These are phyloP conservation scores for Periophthalmodon schlosseri DNA, from an alignment of 2,113 vertebrate genomes.

Conservation along the genomic window DNA sequence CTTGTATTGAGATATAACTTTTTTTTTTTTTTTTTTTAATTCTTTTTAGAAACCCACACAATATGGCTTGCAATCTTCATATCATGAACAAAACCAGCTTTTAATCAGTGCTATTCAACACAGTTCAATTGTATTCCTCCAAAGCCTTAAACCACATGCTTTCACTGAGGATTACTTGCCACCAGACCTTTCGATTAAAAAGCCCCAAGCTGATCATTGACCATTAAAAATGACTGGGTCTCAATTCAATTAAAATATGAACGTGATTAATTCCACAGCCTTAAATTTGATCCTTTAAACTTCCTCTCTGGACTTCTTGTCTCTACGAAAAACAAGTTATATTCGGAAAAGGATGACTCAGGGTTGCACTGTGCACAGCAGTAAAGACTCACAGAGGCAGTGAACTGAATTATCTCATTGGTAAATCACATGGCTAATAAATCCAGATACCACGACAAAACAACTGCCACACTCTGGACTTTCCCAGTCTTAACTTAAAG, in stretches of 20 bases:
- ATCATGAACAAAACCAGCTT: background rate
- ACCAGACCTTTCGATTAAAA: too few species aligned
- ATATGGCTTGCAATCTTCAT: too few species aligned
- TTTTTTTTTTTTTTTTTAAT: too few species aligned
- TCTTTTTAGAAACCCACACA: too few species aligned
- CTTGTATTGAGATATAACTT: too few species aligned
- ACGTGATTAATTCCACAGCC: too few species aligned
- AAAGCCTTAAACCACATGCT: background rate
- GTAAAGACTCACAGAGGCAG: background rate
- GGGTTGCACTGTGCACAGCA: slow-evolving; percentile 3
- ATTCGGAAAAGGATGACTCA: slow-evolving; percentile 38
- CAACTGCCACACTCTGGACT: background rate
- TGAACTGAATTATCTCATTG: background rate
- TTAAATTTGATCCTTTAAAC: background rate
- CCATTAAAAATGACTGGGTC: too few species aligned
- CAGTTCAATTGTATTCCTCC: too few species aligned
- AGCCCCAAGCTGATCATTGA: background rate
- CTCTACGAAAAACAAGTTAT: background rate
- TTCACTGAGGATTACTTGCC: background rate
- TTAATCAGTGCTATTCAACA: background rate
- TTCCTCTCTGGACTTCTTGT: background rate
- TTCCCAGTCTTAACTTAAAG: background rate
- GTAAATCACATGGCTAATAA: slow-evolving; percentile 30
- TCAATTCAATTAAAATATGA: background rate
- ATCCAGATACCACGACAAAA: background rate